Percentiles rank a stretch among this genome's conserved stretches.
phyloP scores from a whole-genome alignment of 2,113 vertebrate species.

The Lepidothrix coronata region DNA sequence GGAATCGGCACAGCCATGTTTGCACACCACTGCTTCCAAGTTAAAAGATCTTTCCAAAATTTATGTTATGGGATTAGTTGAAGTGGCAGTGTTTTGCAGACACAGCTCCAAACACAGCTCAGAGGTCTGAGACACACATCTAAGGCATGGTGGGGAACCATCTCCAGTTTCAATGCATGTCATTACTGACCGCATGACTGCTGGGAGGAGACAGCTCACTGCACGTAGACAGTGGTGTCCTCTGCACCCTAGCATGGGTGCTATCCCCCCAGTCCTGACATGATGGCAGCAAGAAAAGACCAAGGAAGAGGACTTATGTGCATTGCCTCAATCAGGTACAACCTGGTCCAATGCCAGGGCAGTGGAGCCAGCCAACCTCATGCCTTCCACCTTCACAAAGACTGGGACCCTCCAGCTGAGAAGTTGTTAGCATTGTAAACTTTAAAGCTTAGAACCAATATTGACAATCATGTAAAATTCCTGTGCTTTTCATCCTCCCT shows the following conservation, averaged over 20 bases:
- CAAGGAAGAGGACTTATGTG: background rate
- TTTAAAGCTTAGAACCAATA: background rate
- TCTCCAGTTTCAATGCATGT: background rate
- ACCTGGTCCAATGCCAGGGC: background rate
- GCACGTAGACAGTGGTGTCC: background rate
- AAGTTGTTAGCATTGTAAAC: background rate
- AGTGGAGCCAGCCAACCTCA: background rate
- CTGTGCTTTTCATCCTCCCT: background rate
- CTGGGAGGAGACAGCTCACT: background rate
- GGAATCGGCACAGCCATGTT: background rate
- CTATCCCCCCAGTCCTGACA: accelerated
- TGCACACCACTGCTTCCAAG: background rate
- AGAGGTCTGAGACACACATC: background rate
- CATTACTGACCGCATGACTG: background rate
- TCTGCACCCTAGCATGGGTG: background rate
- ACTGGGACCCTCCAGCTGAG: background rate
- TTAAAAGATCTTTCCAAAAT: background rate
- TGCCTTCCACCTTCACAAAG: background rate
- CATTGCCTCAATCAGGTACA: background rate
- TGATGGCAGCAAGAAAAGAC: background rate
- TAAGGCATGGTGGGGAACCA: background rate
- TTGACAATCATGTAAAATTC: background rate
- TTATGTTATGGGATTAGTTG: background rate
- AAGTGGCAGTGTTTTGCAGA: background rate
- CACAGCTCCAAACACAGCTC: background rate